These are phyloP conservation scores for Ochotona princeps DNA, from an alignment of 2,113 vertebrate genomes.

Conservation along the genomic window DNA sequence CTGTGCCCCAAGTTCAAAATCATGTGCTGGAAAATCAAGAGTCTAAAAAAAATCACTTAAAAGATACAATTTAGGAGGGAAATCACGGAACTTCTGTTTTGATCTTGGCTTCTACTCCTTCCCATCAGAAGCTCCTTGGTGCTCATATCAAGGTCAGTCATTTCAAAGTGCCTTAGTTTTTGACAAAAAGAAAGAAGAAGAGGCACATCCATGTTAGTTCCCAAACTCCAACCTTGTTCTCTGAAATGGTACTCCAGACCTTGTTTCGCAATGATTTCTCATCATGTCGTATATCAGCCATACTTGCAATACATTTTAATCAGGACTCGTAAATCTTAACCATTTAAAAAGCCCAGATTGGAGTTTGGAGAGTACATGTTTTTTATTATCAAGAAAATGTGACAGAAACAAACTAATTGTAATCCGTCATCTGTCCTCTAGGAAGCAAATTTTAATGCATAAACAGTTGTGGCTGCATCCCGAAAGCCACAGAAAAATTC, in stretches of 20 bases:
- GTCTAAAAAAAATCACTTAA: neutral
- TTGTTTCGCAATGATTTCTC: neutral
- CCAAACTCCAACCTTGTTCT: neutral
- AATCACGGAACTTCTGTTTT: neutral
- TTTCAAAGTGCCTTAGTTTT: neutral
- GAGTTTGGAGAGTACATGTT: neutral
- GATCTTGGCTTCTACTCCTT: neutral
- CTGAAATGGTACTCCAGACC: neutral
- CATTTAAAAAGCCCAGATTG: neutral
- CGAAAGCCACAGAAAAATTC: neutral
- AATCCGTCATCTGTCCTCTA: neutral
- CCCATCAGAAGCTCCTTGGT: neutral
- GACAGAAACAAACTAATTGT: slow-evolving; percentile 20
- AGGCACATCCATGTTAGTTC: neutral
- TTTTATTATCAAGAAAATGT: slow-evolving; percentile 47
- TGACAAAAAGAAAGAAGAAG: neutral
- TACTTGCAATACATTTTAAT: slow-evolving; percentile 13
- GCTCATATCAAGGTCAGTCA: neutral
- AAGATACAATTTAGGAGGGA: neutral
- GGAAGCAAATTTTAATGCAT: neutral
- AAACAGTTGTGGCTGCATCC: neutral
- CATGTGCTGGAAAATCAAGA: neutral
- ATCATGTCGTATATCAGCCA: neutral
- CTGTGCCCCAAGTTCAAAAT: neutral
- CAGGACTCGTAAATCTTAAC: slow-evolving; percentile 22